Conservation (phyloP, 2,113 vertebrate genomes). For the Oreocharis arfaki region DNA sequence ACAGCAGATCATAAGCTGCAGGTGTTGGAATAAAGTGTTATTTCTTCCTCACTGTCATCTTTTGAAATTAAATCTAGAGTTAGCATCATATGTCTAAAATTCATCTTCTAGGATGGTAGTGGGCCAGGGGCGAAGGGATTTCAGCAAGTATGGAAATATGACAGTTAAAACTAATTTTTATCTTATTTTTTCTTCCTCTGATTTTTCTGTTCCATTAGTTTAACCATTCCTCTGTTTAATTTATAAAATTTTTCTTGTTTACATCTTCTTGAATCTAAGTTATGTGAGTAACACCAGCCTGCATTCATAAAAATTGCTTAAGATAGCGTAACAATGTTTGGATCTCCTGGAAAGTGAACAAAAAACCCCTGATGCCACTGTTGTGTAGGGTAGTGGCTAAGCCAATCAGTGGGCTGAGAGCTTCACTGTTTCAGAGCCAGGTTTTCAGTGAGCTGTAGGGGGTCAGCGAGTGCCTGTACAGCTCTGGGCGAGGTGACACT, state of each 20-base stretch:
- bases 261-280: not conserved
- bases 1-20: not conserved
- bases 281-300: not conserved
- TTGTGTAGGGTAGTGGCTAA: not conserved
- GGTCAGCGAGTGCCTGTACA: accelerated
- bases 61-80: not conserved
- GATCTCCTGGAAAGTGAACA: not conserved
- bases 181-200: not conserved
- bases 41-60: not conserved
- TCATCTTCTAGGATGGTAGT: not conserved
- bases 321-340: not conserved
- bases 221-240: not conserved
- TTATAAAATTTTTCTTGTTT: not conserved
- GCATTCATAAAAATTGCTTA: not conserved
- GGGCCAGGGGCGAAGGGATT: not conserved
- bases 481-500: not conserved
- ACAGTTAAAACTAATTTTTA: not conserved
- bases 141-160: not conserved
- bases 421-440: not conserved
- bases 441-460: not conserved
- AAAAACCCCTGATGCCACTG: not conserved
- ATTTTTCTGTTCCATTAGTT: not conserved
- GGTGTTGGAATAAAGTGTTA: not conserved
- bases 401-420: not conserved
- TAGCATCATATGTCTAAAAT: not conserved